Evolutionary conservation across 2,113 vertebrate species (phyloP), one percentile per base, ranked within the genome.

Genomic region (Serinus canaria): DNA sequence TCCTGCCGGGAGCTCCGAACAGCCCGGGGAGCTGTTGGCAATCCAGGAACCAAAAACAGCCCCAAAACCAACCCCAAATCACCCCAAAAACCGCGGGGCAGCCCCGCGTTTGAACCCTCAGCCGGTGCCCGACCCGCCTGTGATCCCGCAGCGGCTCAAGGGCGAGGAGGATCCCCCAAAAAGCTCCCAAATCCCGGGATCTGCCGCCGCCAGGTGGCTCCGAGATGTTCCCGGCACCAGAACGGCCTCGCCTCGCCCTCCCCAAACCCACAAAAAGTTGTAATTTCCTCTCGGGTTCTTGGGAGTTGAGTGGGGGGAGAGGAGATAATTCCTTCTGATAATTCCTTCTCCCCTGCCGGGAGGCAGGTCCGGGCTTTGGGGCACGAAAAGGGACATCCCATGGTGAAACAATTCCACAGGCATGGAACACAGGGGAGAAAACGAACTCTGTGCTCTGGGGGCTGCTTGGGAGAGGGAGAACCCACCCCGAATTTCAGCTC

Each of bases 191-290:
- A 89, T 50, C 70, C 67, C 55, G 10, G 83, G 69, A 55, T 72
- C 52, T 80, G 94, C 94, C 69, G 89, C 98, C 97, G 92, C 96
- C 95, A 97, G 97, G 95, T 93, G 98, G 98, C 97, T 93, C 30
- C 83, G 95, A 30, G 96, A 68, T 89, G 87, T 60, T 88, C 92
- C 64, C 37, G 4, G 72, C 59, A 41, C 68, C 76, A 49, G 55
- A 39, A 46, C 1, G 22, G 68, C 12, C 27, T 46, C 33, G 1
- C 25, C 39, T 16, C 25, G 2, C 28, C 4, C 11, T 33, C 9
- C 24, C 8, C 4, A 21, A 7, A n/a, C 25, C 4, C 63, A 8
- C 7, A 46, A 35, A 30, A 37, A 28, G 10, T 16, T 5, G 64
- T 43, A 19, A 90, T 97, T 95, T 93, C 92, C 90, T 86, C 88